phyloP scores from a whole-genome alignment of 2,113 vertebrate species.

The Pterocles gutturalis region DNA sequence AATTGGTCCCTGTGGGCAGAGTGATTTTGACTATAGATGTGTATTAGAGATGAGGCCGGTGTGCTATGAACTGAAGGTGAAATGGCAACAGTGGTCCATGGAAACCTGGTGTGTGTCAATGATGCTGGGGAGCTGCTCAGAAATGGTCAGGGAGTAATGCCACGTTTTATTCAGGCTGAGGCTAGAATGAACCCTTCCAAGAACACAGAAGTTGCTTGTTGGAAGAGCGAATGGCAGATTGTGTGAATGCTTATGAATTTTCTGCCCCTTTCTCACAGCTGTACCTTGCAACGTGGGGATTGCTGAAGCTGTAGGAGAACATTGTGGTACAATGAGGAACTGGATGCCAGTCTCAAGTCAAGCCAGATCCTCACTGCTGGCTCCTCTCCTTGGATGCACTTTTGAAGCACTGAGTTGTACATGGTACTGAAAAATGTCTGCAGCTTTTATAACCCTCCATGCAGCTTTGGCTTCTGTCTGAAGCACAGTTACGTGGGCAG shows the following conservation, averaged over 20 bases:
- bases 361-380: not conserved
- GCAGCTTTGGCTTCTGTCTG: conserved; percentile 23
- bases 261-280: not conserved
- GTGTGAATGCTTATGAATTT: conserved; percentile 11
- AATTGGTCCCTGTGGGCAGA: conserved; percentile 76
- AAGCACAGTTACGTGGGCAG: conserved; percentile 17
- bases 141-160: not conserved
- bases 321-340: not conserved
- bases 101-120: not conserved
- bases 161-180: conserved; percentile 14
- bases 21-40: conserved; percentile 27
- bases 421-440: not conserved
- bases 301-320: not conserved
- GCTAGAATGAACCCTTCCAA: conserved; percentile 43
- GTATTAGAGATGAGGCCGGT: conserved; percentile 51
- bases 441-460: conserved; percentile 26
- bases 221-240: conserved; percentile 49
- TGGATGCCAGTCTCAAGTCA: not conserved
- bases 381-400: not conserved
- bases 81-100: not conserved
- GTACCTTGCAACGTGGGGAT: not conserved
- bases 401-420: not conserved
- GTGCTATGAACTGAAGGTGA: conserved; percentile 35
- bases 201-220: conserved; percentile 33
- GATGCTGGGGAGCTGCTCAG: not conserved